Conservation (phyloP, 2,888 invertebrate species). For the Aricia artaxerxes region DNA sequence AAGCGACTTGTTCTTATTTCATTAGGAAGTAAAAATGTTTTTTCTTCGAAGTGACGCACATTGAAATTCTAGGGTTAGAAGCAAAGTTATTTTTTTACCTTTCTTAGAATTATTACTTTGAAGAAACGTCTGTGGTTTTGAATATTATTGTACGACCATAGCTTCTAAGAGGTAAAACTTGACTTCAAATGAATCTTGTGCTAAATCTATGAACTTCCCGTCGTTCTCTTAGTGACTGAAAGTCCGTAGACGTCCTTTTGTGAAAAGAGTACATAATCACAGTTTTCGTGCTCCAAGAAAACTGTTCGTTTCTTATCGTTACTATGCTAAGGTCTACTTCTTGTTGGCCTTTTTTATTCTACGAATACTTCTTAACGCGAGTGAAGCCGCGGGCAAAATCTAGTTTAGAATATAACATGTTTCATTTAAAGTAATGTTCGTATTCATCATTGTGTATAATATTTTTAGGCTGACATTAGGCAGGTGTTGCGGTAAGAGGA, state of each 20-base stretch:
- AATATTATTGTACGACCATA: slow-evolving; percentile 5
- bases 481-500: neutral
- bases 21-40: too few species aligned
- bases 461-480: neutral
- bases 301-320: neutral
- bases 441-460: neutral
- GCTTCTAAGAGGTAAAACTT: neutral
- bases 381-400: too few species aligned
- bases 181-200: neutral
- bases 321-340: too few species aligned
- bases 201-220: neutral
- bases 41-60: too few species aligned
- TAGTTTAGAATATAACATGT: neutral
- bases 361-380: too few species aligned
- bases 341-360: too few species aligned
- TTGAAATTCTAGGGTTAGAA: too few species aligned
- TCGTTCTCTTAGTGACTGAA: neutral
- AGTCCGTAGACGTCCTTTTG: neutral
- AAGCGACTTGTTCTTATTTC: too few species aligned
- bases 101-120: neutral
- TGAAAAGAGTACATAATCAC: neutral
- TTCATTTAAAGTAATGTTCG: neutral
- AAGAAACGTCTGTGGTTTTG: neutral
- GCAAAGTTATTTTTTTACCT: too few species aligned
- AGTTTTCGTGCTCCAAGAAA: neutral